phyloP scores from a whole-genome alignment of 1,140 invertebrate species.

The Drosophila melanogaster region DNA sequence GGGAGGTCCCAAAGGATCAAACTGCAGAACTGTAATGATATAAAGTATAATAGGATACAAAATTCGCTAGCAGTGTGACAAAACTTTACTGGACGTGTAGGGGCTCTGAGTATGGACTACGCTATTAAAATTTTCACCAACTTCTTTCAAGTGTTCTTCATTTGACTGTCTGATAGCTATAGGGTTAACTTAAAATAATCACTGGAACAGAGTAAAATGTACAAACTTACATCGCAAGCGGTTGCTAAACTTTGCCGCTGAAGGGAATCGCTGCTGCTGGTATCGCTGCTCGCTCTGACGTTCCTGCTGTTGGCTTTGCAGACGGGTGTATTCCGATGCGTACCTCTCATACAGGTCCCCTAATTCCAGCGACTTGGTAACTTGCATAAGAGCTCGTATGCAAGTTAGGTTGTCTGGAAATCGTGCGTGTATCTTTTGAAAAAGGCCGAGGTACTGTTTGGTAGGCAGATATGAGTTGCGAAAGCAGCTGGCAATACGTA shows the following conservation, averaged over 20 bases:
- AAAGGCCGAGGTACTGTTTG: slow-evolving; percentile 92
- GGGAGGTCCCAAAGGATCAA: slow-evolving; percentile 91
- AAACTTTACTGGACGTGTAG: background rate
- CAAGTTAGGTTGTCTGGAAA: slow-evolving; percentile 96
- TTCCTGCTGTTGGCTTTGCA: slow-evolving; percentile 86
- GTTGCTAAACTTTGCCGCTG: slow-evolving; percentile 83
- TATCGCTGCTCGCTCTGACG: slow-evolving; percentile 88
- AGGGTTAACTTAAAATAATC: background rate
- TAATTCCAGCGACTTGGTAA: slow-evolving; percentile 88
- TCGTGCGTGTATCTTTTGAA: slow-evolving; percentile 90
- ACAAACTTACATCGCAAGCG: slow-evolving; percentile 74
- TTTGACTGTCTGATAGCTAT: slow-evolving; percentile 49
- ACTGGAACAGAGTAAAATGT: background rate
- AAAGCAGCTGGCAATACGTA: slow-evolving; percentile 94
- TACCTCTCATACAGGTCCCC: slow-evolving; percentile 90
- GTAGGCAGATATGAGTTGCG: slow-evolving; percentile 92
- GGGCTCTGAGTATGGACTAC: slow-evolving; percentile 3
- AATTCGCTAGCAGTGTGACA: background rate
- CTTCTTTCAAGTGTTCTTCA: slow-evolving; percentile 56
- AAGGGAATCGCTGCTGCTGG: slow-evolving; percentile 87
- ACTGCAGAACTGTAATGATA: slow-evolving; percentile 35
- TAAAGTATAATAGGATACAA: background rate
- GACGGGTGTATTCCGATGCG: slow-evolving; percentile 91
- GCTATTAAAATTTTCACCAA: slow-evolving; percentile 35
- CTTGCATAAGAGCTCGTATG: slow-evolving; percentile 93